A percentile compares a stretch with the other conserved stretches of the same genome.
These are phyloP conservation scores for Enteromius anoplus DNA, from an alignment of 2,797 vertebrate genomes.

Conservation along the genomic window DNA sequence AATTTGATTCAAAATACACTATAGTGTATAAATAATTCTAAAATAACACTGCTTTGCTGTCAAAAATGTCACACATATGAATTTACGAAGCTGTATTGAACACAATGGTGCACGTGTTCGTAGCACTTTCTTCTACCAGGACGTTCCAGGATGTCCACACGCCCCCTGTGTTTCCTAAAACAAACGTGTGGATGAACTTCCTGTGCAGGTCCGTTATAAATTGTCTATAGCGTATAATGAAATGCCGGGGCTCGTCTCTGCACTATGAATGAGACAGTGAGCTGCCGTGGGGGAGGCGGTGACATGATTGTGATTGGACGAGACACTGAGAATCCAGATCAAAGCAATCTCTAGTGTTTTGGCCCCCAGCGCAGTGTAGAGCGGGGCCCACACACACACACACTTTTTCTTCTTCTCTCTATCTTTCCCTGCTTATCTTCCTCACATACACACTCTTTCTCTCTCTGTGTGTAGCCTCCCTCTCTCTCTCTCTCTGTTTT, in stretches of 20 bases:
- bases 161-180: slow-evolving; percentile 50
- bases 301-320: slow-evolving; percentile 86
- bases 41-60: not conserved
- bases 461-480: slow-evolving; percentile 10
- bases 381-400: slow-evolving; percentile 73
- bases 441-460: slow-evolving; percentile 35
- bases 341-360: slow-evolving; percentile 87
- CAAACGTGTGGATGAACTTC: slow-evolving; percentile 71
- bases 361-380: slow-evolving; percentile 80
- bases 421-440: slow-evolving; percentile 50
- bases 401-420: slow-evolving; percentile 34
- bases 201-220: slow-evolving; percentile 72
- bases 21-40: not conserved
- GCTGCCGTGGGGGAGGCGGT: slow-evolving; percentile 77
- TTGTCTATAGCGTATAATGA: slow-evolving; percentile 75
- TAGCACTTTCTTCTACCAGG: not conserved
- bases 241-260: slow-evolving; percentile 75
- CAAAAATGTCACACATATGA: not conserved
- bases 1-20: not conserved
- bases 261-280: slow-evolving; percentile 78
- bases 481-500: slow-evolving; percentile 31
- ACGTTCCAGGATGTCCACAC: slow-evolving; percentile 28
- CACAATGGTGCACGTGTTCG: not conserved
- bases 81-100: not conserved
- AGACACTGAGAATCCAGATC: slow-evolving; percentile 85